Evolutionary conservation across 2,888 invertebrate species (phyloP), one percentile per base, ranked within the genome.

Genomic region (Stratiomys singularior): DNA sequence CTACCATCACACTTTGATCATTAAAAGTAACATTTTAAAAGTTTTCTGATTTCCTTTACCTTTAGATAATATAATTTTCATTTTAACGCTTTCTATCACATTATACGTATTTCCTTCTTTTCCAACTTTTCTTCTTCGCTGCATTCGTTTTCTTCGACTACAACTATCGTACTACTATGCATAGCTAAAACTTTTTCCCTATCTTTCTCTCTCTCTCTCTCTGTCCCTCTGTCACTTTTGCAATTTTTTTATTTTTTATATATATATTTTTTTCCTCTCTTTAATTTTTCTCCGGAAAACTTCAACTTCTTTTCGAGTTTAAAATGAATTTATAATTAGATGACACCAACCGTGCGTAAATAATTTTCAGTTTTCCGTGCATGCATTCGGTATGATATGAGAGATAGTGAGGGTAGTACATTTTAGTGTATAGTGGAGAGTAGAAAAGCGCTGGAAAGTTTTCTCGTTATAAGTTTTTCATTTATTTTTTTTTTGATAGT

Each of bases 301-400:
- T 58, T 44, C 63, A 46, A 63, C 72, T 72, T 28, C 60, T 64
- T 64, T 81, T 84, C 82, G 84, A 84, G 83, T 83, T 84, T 85
- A 76, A 79, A 78, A 79, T 78, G 79, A 80, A 81, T 87, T 86
- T 83, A 84, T 87, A 86, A 86, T 86, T 86, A 87, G 86, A 87
- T 86, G 86, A 86, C 86, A 86, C 86, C 86, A 86, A 85, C 85
- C 85, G 86, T 85, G 87, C 86, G 87, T 87, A 83, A 86, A 87
- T 85, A 85, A 86, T 85, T 82, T 82, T 83, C 52, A 52, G 52
- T 80, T 81, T 82, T 85, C 84, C 85, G 83, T 85, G 84, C 85
- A 86, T 56, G 56, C 37, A 37, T 37, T 5, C 5, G 9, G 37
- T 3, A 9, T 37, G 37, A 37, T 37, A 37, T 37, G 37, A 37